Evolutionary conservation across 2,113 vertebrate genomes (phyloP).

Genomic region (Ramphastos sulfuratus): DNA sequence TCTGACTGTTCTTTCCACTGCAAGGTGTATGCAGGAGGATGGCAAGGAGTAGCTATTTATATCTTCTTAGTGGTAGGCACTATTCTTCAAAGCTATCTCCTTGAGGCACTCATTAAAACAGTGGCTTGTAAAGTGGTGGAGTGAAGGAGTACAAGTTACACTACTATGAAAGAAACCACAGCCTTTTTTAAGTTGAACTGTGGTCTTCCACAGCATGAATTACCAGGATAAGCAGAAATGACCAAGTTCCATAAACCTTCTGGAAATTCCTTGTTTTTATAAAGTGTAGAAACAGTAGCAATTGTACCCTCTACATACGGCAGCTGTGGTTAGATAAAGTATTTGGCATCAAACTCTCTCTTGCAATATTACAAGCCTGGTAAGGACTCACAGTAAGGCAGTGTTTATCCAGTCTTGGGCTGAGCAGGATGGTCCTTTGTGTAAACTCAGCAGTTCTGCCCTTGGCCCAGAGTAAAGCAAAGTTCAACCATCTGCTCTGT

Average conservation of each 20-base stretch:
- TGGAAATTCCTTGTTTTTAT: neutral
- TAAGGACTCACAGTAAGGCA: neutral
- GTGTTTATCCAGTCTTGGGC: neutral
- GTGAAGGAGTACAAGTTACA: neutral
- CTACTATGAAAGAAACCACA: neutral
- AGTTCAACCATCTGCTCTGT: neutral
- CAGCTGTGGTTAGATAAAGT: neutral
- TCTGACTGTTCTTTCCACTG: neutral
- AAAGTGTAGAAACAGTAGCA: neutral
- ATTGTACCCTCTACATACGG: neutral
- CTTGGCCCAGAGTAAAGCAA: neutral
- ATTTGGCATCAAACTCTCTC: neutral
- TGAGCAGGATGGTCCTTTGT: neutral
- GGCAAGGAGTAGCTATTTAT: neutral
- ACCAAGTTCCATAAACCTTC: neutral
- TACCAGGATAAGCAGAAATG: neutral
- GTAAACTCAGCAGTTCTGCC: neutral
- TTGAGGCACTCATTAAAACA: neutral
- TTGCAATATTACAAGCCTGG: neutral
- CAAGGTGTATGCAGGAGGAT: neutral
- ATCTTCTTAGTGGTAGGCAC: neutral
- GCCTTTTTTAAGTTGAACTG: neutral
- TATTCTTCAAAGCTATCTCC: neutral
- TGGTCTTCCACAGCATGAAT: neutral
- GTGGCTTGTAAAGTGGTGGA: neutral